Evolutionary conservation across 2,888 invertebrate genomes (phyloP).

Genomic region (Acronicta leporina): DNA sequence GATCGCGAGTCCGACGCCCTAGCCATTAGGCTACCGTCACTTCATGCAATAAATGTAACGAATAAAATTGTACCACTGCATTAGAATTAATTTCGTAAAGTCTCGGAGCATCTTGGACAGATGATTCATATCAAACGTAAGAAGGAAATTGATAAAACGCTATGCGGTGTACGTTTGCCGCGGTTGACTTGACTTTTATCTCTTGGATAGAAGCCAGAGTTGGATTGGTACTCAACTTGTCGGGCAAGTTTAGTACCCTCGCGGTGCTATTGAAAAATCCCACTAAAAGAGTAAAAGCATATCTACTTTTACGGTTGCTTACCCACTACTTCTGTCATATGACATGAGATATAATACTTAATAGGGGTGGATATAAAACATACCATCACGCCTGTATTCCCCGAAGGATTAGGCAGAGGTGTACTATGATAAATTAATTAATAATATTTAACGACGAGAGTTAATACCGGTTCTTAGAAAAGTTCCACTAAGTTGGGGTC

Average conservation of each 20-base stretch:
- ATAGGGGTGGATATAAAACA: too few relatives aligned
- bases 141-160: conserved; percentile 55
- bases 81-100: conserved; percentile 5
- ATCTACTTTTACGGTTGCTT: conserved; percentile 49
- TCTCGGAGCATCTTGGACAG: conserved; percentile 23
- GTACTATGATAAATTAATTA: too few relatives aligned
- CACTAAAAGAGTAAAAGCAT: conserved; percentile 59
- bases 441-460: too few relatives aligned
- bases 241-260: conserved; percentile 66
- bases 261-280: conserved; percentile 60
- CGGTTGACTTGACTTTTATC: conserved; percentile 72
- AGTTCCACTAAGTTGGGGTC: not conserved
- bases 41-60: too few relatives aligned
- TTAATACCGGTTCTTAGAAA: too few relatives aligned
- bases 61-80: not conserved
- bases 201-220: conserved; percentile 73
- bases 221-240: conserved; percentile 69
- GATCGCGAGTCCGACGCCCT: too few relatives aligned
- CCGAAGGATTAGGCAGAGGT: too few relatives aligned
- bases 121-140: conserved; percentile 42
- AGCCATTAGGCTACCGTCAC: too few relatives aligned
- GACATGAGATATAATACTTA: not conserved
- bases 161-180: conserved; percentile 57
- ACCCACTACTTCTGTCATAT: not conserved
- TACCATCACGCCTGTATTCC: too few relatives aligned